Percentiles rank a stretch among this genome's conserved stretches.
Evolutionary conservation across 2,797 vertebrate species (phyloP).

Genomic region (Petrocephalus schoutedeni): DNA sequence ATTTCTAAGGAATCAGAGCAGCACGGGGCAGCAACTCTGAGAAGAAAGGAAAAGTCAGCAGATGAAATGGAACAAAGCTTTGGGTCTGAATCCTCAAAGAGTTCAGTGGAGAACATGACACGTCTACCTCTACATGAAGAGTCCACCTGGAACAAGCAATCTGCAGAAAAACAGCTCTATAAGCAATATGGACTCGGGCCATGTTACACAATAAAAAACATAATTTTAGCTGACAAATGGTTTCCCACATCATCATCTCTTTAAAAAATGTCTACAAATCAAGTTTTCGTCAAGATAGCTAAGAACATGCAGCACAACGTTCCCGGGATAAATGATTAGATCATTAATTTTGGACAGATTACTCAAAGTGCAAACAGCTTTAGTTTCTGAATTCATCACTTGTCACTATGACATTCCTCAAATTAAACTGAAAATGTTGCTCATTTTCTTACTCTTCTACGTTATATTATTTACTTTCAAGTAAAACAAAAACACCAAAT

Average conservation of each 20-base stretch:
- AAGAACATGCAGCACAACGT: not conserved
- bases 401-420: not conserved
- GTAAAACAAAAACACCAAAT: not conserved
- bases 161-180: not conserved
- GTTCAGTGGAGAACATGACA: conserved; percentile 14
- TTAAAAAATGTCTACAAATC: not conserved
- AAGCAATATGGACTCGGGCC: conserved; percentile 10
- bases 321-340: not conserved
- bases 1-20: not conserved
- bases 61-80: conserved; percentile 24
- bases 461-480: not conserved
- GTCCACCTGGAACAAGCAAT: conserved; percentile 7
- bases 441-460: not conserved
- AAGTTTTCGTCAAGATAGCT: not conserved
- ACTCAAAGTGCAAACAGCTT: not conserved
- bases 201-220: not conserved
- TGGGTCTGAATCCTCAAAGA: conserved; percentile 24
- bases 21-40: not conserved
- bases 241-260: not conserved
- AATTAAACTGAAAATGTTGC: not conserved
- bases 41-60: conserved; percentile 14
- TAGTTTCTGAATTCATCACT: not conserved
- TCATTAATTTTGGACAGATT: not conserved
- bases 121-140: conserved; percentile 14
- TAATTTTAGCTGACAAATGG: not conserved